These are phyloP conservation scores for Leptestheria dahalacensis DNA, from an alignment of 1,140 invertebrate species.

Conservation along the genomic window DNA sequence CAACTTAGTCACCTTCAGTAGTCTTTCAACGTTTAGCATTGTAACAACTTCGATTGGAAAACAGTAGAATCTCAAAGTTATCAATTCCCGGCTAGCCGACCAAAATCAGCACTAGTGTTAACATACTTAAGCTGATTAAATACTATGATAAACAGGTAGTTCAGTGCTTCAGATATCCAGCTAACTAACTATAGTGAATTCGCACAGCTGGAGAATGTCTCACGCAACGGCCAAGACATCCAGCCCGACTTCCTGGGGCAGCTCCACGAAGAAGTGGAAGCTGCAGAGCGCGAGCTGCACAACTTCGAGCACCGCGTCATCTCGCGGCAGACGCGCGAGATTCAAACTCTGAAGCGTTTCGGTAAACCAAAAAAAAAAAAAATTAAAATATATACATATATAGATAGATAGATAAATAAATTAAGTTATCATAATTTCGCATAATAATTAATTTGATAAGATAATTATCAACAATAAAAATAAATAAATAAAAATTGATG, in stretches of 20 bases:
- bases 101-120: no score
- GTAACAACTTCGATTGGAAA: no score
- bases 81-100: no score
- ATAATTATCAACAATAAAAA: no score
- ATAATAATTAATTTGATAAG: no score
- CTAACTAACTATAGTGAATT: neutral
- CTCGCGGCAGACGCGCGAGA: neutral
- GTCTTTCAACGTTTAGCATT: no score
- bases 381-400: neutral
- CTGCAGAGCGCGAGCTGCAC: neutral
- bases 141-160: neutral
- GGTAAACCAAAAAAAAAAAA: neutral
- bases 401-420: neutral
- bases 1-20: no score
- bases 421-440: no score
- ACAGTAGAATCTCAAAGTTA: no score
- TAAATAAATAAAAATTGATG: no score
- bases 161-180: neutral
- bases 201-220: neutral
- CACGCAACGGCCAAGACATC: neutral
- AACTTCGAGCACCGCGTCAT: neutral
- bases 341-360: slow-evolving; percentile 1
- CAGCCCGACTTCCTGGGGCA: neutral
- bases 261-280: neutral
- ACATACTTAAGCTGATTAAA: neutral